Percentiles rank a stretch among this genome's conserved stretches.
Evolutionary conservation across 2,113 vertebrate genomes (phyloP).

Genomic region (Petromus typicus): DNA sequence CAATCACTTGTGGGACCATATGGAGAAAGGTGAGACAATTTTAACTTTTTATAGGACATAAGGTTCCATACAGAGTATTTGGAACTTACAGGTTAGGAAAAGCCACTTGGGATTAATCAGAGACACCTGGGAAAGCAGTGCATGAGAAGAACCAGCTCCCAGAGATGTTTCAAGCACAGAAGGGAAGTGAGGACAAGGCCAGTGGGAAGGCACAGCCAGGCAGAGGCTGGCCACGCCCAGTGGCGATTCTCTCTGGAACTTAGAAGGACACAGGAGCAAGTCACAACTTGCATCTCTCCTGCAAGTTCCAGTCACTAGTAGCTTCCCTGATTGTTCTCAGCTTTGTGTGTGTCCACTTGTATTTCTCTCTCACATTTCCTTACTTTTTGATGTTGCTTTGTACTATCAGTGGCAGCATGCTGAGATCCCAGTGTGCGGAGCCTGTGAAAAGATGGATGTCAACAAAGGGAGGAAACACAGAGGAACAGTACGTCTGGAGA

Average conservation of each 20-base stretch:
- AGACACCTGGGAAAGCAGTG: not conserved
- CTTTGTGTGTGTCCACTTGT: not conserved
- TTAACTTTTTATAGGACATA: not conserved
- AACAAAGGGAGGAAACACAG: not conserved
- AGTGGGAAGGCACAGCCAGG: not conserved
- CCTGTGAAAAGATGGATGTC: not conserved
- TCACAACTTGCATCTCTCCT: not conserved
- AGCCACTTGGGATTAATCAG: not conserved
- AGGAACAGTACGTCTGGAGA: not conserved
- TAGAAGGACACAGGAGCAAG: not conserved
- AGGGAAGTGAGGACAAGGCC: not conserved
- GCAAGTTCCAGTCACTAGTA: not conserved
- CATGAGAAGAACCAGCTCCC: not conserved
- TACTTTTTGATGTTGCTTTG: not conserved
- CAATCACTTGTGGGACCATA: not conserved
- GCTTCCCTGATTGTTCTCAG: not conserved
- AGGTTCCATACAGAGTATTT: not conserved
- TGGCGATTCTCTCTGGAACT: not conserved
- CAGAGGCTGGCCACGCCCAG: not conserved
- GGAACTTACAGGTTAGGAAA: not conserved
- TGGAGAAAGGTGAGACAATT: not conserved
- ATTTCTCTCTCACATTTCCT: not conserved
- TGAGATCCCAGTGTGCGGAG: not conserved
- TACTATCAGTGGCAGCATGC: not conserved
- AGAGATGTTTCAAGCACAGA: not conserved